These are phyloP conservation scores for Forbesichthys papilliferus DNA, from an alignment of 2,113 vertebrate genomes.

Conservation along the genomic window DNA sequence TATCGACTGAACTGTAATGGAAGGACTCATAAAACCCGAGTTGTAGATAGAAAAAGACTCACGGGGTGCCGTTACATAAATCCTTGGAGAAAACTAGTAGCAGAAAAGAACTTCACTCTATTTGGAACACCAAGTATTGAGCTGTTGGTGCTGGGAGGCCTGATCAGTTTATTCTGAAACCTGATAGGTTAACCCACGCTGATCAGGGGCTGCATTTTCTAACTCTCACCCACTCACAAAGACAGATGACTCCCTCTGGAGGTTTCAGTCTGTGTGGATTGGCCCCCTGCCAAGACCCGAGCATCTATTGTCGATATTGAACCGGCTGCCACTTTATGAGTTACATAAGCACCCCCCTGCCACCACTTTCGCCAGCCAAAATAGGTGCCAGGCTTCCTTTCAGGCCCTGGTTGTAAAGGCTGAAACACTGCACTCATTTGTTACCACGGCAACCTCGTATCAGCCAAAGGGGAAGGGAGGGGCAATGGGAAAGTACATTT, in stretches of 20 bases:
- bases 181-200: background rate
- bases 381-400: conserved; percentile 21
- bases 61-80: background rate
- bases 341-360: conserved; percentile 54
- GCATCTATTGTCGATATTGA: conserved; percentile 43
- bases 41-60: background rate
- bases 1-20: background rate
- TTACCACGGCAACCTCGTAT: conserved; percentile 36
- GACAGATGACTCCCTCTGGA: conserved; percentile 22
- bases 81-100: background rate
- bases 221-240: conserved; percentile 12
- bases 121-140: background rate
- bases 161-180: background rate
- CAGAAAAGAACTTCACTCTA: background rate
- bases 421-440: conserved; percentile 19
- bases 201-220: background rate
- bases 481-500: background rate
- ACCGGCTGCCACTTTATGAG: conserved; percentile 29
- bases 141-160: background rate
- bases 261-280: background rate
- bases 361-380: conserved; percentile 6
- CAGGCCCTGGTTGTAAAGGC: conserved; percentile 6
- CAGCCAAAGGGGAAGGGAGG: background rate
- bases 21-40: background rate
- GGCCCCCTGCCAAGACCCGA: conserved; percentile 17